Evolutionary conservation across 2,113 vertebrate species (phyloP).

Genomic region (Saccopteryx bilineata): DNA sequence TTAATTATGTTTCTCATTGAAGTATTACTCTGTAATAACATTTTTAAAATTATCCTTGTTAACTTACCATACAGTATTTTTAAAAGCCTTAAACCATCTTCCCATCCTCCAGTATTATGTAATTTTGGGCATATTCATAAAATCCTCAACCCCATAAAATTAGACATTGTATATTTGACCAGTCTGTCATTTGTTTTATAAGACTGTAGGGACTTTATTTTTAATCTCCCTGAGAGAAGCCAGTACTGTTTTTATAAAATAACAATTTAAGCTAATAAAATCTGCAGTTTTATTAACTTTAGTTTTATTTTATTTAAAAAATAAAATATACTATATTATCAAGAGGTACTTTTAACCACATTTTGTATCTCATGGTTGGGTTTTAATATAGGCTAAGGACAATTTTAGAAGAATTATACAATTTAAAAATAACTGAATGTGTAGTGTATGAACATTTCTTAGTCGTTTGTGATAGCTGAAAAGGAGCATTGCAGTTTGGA

Average conservation of each 20-base stretch:
- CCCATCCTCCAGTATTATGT: neutral
- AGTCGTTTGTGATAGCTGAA: neutral
- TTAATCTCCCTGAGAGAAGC: constrained; percentile 52
- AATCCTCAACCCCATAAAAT: constrained; percentile 3
- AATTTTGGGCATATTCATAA: constrained; percentile 58
- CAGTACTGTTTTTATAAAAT: constrained; percentile 56
- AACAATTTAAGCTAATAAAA: constrained; percentile 44
- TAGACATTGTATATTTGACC: constrained; percentile 35
- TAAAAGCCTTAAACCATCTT: constrained; percentile 27
- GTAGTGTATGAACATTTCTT: constrained; percentile 52
- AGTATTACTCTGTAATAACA: constrained; percentile 36
- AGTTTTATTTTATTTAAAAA: constrained; percentile 60
- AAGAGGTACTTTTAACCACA: constrained; percentile 23
- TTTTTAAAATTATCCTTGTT: constrained; percentile 27
- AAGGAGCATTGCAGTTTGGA: constrained; percentile 54
- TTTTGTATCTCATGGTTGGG: constrained; percentile 42
- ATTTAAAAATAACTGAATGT: constrained; percentile 38
- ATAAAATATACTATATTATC: neutral
- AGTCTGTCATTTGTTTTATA: constrained; percentile 28
- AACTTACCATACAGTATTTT: constrained; percentile 25
- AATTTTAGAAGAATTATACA: constrained; percentile 52
- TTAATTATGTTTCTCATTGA: constrained; percentile 64
- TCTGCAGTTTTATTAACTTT: constrained; percentile 56
- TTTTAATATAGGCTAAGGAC: constrained; percentile 63
- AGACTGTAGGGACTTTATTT: constrained; percentile 44